Conservation (phyloP, 2,888 invertebrate species). For the Oligia fasciuncula region DNA sequence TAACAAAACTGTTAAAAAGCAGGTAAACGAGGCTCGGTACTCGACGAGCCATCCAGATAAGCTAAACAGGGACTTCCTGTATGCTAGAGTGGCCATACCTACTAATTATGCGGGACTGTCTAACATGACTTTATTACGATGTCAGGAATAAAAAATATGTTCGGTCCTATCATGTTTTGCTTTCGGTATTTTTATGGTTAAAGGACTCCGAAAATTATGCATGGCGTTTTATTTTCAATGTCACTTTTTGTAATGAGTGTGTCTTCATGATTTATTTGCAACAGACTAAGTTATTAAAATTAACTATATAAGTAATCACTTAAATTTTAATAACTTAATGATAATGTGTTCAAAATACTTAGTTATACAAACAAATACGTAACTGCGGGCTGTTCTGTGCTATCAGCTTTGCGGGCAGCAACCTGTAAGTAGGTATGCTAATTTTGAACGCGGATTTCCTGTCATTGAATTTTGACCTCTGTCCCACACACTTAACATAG, state of each 20-base stretch:
- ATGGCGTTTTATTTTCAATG: background rate
- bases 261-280: too few relatives aligned
- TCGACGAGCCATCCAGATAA: slow-evolving; percentile 82
- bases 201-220: background rate
- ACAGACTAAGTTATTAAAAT: too few relatives aligned
- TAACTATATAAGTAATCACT: too few relatives aligned
- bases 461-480: slow-evolving; percentile 52
- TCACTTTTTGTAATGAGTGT: too few relatives aligned
- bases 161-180: background rate
- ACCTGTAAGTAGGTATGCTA: slow-evolving; percentile 15
- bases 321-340: too few relatives aligned
- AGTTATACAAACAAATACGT: background rate
- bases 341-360: background rate
- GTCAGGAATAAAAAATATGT: slow-evolving; percentile 13
- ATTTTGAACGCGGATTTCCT: slow-evolving; percentile 54
- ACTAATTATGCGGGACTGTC: slow-evolving; percentile 49
- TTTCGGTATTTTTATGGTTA: slow-evolving; percentile 7
- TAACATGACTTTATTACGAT: slow-evolving; percentile 22
- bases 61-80: slow-evolving; percentile 87
- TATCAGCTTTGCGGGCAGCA: background rate
- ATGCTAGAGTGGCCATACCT: slow-evolving; percentile 71
- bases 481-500: slow-evolving; percentile 2
- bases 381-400: slow-evolving; percentile 5
- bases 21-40: slow-evolving; percentile 77
- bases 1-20: slow-evolving; percentile 73